Percentiles rank a stretch among this genome's conserved stretches.
phyloP scores from a whole-genome alignment of 2,888 invertebrate species.

The Campopleginae sp. region DNA sequence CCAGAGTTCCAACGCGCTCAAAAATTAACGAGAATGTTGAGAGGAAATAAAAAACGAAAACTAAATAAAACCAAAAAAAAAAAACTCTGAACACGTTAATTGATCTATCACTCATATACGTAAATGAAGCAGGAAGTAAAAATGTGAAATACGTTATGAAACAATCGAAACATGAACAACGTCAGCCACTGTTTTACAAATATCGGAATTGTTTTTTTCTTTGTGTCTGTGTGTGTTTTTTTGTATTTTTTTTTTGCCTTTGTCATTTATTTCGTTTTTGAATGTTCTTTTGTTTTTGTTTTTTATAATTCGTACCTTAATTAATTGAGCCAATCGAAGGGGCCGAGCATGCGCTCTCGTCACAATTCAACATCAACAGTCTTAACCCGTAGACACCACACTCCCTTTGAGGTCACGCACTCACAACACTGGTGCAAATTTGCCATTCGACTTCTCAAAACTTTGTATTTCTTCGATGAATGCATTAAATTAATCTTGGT shows the following conservation, averaged over 20 bases:
- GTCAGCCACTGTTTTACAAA: conserved; percentile 71
- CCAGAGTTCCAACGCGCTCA: conserved; percentile 70
- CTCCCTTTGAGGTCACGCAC: too few species aligned
- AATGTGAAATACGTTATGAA: conserved; percentile 26
- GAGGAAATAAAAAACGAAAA: conserved; percentile 44
- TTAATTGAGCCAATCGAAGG: conserved; percentile 80
- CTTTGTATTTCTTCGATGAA: too few species aligned
- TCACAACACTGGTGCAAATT: too few species aligned
- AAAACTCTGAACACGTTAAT: conserved; percentile 4
- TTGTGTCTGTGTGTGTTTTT: conserved; percentile 54
- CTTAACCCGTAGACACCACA: too few species aligned
- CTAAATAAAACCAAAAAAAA: neutral
- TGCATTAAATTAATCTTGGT: too few species aligned
- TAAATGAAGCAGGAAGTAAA: conserved; percentile 43
- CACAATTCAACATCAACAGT: conserved; percentile 53
- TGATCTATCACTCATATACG: conserved; percentile 62
- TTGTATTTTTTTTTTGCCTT: conserved; percentile 43
- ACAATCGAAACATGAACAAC: conserved; percentile 74
- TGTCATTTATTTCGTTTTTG: conserved; percentile 36
- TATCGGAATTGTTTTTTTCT: conserved; percentile 72
- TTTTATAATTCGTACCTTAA: conserved; percentile 74
- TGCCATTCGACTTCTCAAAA: too few species aligned
- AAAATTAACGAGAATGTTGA: conserved; percentile 40
- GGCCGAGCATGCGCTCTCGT: conserved; percentile 71
- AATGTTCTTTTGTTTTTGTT: conserved; percentile 44